Base-by-base conservation (phyloP, 2,113 vertebrate genomes). In the Apteryx mantelli region DNA sequence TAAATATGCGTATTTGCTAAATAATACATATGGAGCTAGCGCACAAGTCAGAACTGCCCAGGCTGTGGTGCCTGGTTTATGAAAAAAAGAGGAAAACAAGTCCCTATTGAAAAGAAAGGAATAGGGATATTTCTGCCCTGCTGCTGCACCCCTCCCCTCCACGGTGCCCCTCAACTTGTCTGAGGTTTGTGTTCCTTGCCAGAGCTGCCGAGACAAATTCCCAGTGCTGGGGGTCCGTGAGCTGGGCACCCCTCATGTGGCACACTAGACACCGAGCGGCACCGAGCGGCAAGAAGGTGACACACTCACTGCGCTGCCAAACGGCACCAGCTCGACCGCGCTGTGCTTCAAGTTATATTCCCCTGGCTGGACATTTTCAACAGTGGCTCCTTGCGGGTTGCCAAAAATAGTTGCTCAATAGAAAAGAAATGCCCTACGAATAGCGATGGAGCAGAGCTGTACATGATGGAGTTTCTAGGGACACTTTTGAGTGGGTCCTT, bases 261-360 rank as follows among this genome's bases (percentile, higher is more conserved):
- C 63, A 30, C 55, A 28, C 36, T 0, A 0, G 17, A 15, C 1
- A 1, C 1, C 11, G 70, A n/a, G 65, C 2, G 28, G 22, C 1
- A 1, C 1, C 9, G 74, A n/a, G 65, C 1, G 28, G 22, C 55
- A 13, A 77, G 56, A 38, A 61, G 66, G 82, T 1, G 21, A 58
- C 69, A 75, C 0, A 0, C 44, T 55, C 73, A 48, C 66, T 61
- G 63, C 63, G 25, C 55, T 4, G 3, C 40, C 2, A 0, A 8
- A 10, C 7, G 50, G 84, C 78, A 38, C 48, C 53, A 8, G 24
- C 52, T 25, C 11, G 3, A n/a, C 69, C 24, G 13, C 50, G 38
- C 80, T 65, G 40, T 50, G 91, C 93, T 85, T 71, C 60, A 32
- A 1, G 1, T 36, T n/a, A 38, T 4, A 1, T 46, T 82, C 81